Conservation (phyloP, 1,140 invertebrate species). For the Pissodes strobi region DNA sequence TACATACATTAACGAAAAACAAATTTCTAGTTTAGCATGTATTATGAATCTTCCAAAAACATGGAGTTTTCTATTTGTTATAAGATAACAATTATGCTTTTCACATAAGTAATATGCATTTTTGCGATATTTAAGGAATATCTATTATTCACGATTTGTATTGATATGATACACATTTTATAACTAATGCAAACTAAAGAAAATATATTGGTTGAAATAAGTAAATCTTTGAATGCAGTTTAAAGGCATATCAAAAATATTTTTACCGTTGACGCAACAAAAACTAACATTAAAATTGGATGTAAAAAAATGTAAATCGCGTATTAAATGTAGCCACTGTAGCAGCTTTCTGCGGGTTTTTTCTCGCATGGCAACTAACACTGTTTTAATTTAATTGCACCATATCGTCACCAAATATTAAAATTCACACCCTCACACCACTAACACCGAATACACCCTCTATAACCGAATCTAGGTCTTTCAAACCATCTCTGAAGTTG, state of each 20-base stretch:
- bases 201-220: too few species aligned
- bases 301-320: conserved; percentile 20
- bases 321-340: conserved; percentile 27
- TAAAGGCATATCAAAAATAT: conserved; percentile 11
- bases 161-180: too few species aligned
- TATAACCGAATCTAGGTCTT: conserved; percentile 45
- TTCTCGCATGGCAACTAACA: conserved; percentile 51
- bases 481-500: conserved; percentile 60
- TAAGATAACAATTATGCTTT: too few species aligned
- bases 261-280: neutral
- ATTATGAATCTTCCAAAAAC: too few species aligned
- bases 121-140: too few species aligned
- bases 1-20: too few species aligned
- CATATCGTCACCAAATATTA: conserved; percentile 31
- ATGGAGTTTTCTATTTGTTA: too few species aligned
- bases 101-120: too few species aligned
- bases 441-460: conserved; percentile 42
- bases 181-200: too few species aligned
- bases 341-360: conserved; percentile 35
- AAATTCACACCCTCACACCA: conserved; percentile 36
- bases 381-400: conserved; percentile 42
- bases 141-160: too few species aligned
- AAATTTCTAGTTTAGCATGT: too few species aligned
- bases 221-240: too few species aligned
- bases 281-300: conserved; percentile 6